phyloP scores from a whole-genome alignment of 2,113 vertebrate species.

The Megaceryle torquata region DNA sequence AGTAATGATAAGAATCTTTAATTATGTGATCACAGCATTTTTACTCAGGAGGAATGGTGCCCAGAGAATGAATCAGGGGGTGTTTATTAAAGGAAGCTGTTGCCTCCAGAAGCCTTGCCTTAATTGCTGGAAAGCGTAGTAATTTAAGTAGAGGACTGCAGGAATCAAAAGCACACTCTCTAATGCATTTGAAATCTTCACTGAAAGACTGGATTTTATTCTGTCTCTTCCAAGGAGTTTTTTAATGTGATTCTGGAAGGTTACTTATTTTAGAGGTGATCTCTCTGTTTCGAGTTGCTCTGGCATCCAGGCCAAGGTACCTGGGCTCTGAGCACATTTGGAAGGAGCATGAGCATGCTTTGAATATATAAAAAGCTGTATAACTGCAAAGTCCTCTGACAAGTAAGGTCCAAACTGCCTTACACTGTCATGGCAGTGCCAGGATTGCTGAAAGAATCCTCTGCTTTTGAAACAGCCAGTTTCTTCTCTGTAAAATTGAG shows the following conservation, averaged over 20 bases:
- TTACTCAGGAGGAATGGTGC: conserved; percentile 21
- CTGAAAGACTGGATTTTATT: not conserved
- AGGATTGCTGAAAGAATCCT: not conserved
- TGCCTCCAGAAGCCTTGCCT: conserved; percentile 28
- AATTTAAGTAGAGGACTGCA: not conserved
- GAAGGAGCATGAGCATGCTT: not conserved
- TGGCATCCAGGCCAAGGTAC: not conserved
- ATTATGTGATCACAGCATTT: conserved; percentile 51
- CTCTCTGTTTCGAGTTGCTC: not conserved
- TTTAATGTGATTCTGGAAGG: not conserved
- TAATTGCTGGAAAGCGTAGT: not conserved
- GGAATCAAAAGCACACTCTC: not conserved
- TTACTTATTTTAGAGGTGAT: not conserved
- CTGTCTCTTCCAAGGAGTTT: not conserved
- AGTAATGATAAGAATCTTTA: conserved; percentile 41
- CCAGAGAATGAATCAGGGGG: not conserved
- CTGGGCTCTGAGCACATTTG: not conserved
- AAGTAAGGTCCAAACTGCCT: not conserved
- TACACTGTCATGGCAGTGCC: not conserved
- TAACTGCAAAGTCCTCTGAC: not conserved
- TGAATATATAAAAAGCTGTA: not conserved
- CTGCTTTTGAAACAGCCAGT: not conserved
- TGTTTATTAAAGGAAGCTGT: conserved; percentile 43
- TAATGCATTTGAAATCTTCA: not conserved
- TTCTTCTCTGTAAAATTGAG: not conserved